A percentile compares a stretch with the other conserved stretches of the same genome.
Evolutionary conservation across 2,888 invertebrate genomes (phyloP).

Genomic region (Eristalis pertinax): DNA sequence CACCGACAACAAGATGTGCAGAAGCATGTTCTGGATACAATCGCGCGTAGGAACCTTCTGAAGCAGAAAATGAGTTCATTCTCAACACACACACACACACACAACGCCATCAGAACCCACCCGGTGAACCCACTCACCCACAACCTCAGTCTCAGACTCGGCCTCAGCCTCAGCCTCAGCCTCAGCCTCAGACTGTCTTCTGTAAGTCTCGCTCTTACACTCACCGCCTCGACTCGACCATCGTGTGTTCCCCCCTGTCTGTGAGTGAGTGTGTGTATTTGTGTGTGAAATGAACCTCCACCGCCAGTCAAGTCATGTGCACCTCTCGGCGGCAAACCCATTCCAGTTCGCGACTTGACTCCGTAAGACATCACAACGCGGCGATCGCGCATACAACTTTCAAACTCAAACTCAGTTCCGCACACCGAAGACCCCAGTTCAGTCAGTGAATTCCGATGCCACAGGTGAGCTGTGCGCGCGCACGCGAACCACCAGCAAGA

Average conservation of each 20-base stretch:
- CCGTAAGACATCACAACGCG: conserved; percentile 17
- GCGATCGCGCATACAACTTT: conserved; percentile 55
- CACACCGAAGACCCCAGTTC: conserved; percentile 39
- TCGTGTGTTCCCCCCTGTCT: neutral
- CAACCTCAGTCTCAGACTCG: neutral
- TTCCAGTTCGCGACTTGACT: conserved; percentile 57
- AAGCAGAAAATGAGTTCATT: neutral
- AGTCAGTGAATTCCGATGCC: conserved; percentile 70
- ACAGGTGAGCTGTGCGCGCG: conserved; percentile 69
- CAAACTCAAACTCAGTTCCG: neutral
- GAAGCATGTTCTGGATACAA: neutral
- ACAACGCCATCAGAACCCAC: neutral
- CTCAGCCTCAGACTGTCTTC: neutral
- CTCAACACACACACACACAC: conserved; percentile 7
- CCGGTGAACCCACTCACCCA: conserved; percentile 31
- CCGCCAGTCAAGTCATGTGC: conserved; percentile 40
- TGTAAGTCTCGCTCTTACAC: conserved; percentile 23
- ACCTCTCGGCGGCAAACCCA: conserved; percentile 28
- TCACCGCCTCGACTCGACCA: neutral
- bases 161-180: neutral
- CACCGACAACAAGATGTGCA: neutral
- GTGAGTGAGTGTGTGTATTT: neutral
- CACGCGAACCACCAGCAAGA: conserved; percentile 47
- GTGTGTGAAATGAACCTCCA: conserved; percentile 43
- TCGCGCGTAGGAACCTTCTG: neutral